These are phyloP conservation scores for Amphimallon solstitiale DNA, from an alignment of 2,888 invertebrate genomes.

Conservation along the genomic window DNA sequence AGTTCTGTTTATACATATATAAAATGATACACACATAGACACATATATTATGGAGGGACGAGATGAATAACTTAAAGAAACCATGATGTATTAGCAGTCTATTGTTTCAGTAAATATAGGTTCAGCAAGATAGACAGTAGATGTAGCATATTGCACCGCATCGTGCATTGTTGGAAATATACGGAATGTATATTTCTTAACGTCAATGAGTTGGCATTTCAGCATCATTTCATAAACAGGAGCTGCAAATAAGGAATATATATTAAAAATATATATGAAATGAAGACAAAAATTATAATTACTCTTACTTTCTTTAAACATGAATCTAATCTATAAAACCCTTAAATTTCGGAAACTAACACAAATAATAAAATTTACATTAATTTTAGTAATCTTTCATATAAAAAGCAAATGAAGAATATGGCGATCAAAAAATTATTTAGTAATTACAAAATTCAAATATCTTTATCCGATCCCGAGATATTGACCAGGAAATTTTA, in stretches of 20 bases:
- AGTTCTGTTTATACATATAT: neutral
- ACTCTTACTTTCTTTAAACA: no score
- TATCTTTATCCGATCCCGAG: no score
- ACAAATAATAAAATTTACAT: no score
- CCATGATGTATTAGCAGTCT: conserved; percentile 1
- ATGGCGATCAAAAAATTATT: no score
- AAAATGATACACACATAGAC: neutral
- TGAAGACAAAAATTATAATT: no score
- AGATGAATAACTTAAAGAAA: neutral
- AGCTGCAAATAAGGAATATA: conserved; percentile 62
- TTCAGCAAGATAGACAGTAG: conserved; percentile 16
- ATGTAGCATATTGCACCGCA: conserved; percentile 68
- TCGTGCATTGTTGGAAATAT: conserved; percentile 73
- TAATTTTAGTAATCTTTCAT: no score
- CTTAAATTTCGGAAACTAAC: no score
- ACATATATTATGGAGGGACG: neutral
- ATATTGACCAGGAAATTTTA: no score
- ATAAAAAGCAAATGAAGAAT: no score
- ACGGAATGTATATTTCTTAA: conserved; percentile 64
- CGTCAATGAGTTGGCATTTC: conserved; percentile 68
- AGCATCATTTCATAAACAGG: conserved; percentile 73
- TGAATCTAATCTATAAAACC: no score
- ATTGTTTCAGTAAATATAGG: neutral
- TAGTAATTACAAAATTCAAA: no score
- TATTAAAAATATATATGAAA: no score